These are phyloP conservation scores for Australoheros facetus DNA, from an alignment of 2,797 vertebrate genomes.

Conservation along the genomic window DNA sequence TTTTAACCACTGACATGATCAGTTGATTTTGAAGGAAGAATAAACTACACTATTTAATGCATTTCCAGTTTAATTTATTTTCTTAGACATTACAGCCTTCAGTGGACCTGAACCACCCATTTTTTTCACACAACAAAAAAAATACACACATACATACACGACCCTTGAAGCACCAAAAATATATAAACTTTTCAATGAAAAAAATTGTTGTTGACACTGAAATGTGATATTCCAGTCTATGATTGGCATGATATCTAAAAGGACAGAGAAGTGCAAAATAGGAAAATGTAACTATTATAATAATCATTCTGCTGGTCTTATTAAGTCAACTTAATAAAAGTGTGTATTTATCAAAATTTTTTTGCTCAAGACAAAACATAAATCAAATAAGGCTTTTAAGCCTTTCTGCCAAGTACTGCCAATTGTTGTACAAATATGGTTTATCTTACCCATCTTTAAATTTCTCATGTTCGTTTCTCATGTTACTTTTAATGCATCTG, in stretches of 20 bases:
- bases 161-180: too few species aligned
- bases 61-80: background rate
- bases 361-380: background rate
- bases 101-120: background rate
- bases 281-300: background rate
- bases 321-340: background rate
- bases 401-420: background rate
- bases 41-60: background rate
- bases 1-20: background rate
- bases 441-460: background rate
- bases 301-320: too few species aligned
- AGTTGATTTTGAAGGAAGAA: background rate
- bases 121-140: background rate
- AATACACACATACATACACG: too few species aligned
- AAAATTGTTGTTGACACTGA: background rate
- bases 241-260: background rate
- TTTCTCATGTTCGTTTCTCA: background rate
- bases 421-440: background rate
- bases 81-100: background rate
- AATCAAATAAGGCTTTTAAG: background rate
- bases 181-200: too few species aligned
- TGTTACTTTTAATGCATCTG: too few species aligned
- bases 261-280: background rate
- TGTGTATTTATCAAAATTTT: background rate
- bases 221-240: background rate